Evolutionary conservation across 2,113 vertebrate genomes (phyloP), one percentile per base, ranked within the genome.

Genomic region (Indicator maculatus): DNA sequence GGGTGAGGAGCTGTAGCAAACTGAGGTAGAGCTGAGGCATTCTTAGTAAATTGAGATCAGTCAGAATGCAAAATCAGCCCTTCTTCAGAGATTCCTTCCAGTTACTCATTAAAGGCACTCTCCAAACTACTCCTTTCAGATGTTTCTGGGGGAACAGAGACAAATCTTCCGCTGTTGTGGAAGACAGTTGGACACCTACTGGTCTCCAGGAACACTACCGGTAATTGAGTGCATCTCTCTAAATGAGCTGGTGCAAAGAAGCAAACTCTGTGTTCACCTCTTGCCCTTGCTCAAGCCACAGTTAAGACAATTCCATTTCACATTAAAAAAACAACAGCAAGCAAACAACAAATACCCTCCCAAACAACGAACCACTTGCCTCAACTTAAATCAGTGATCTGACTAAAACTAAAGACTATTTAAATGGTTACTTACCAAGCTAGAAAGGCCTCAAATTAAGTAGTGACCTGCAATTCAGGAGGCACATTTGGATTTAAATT

Each of bases 1-100:
- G 76, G 60, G 53, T 88, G 93, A 96, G 88, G 89, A 82, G 86
- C 88, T 88, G 90, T 91, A 88, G 94, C 83, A 85, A 83, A 36
- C 27, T 12, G 76, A 96, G 83, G 63, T 80, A 69, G 76, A 88
- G 58, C 39, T 66, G 88, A 90, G 93, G 88, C 86, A 52, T 92
- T 89, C 86, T 75, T 69, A 30, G 39, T 72, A 78, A 92, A 36
- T 53, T 1, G 12, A 76, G 69, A 36, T 76, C 3, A 90, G 59
- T 75, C 73, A 81, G 91, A 89, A 91, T 20, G 70, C 55, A 72
- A 4, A 81, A 70, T 75, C 72, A 58, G 76, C 52, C 47, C 63
- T 75, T 63, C 73, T 63, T 45, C 72, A 21, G 67, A 67, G 2
- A 7, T 47, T 81, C 26, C 58, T 69, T 60, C 11, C 0, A 13